Conservation (phyloP, 2,888 invertebrate species). For the Athetis lepigone region DNA sequence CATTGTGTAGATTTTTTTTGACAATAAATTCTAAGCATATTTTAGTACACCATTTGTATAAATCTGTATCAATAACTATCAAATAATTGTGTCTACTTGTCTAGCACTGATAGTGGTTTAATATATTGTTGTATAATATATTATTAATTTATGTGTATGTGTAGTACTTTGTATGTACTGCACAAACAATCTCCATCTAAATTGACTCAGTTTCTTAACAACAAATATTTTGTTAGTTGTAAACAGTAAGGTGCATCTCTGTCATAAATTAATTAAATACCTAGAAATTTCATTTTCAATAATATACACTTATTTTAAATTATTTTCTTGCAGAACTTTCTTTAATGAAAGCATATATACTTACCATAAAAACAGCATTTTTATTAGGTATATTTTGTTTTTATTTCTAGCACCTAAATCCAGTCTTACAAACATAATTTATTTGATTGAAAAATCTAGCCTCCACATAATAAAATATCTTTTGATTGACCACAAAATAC, state of each 20-base stretch:
- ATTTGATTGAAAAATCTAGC: neutral
- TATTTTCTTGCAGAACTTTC: too few relatives aligned
- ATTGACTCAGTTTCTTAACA: slow-evolving; percentile 45
- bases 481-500: too few relatives aligned
- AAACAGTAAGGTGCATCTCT: slow-evolving; percentile 17
- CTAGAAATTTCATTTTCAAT: too few relatives aligned
- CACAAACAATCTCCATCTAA: slow-evolving; percentile 35
- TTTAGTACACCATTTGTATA: too few relatives aligned
- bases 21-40: too few relatives aligned
- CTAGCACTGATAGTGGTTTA: too few relatives aligned
- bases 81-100: too few relatives aligned
- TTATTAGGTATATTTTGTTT: slow-evolving; percentile 9
- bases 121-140: too few relatives aligned
- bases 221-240: slow-evolving; percentile 34
- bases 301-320: too few relatives aligned
- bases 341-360: neutral
- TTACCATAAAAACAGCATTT: slow-evolving; percentile 11
- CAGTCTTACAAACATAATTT: neutral
- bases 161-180: neutral
- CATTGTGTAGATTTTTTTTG: too few relatives aligned
- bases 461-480: too few relatives aligned
- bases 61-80: too few relatives aligned
- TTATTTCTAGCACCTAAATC: neutral
- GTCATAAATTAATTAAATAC: slow-evolving; percentile 24
- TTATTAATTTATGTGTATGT: neutral